A percentile compares a stretch with the other conserved stretches of the same genome.
Conservation (phyloP, 1,140 invertebrate species). For the Hyposmocoma kahamanoa region DNA sequence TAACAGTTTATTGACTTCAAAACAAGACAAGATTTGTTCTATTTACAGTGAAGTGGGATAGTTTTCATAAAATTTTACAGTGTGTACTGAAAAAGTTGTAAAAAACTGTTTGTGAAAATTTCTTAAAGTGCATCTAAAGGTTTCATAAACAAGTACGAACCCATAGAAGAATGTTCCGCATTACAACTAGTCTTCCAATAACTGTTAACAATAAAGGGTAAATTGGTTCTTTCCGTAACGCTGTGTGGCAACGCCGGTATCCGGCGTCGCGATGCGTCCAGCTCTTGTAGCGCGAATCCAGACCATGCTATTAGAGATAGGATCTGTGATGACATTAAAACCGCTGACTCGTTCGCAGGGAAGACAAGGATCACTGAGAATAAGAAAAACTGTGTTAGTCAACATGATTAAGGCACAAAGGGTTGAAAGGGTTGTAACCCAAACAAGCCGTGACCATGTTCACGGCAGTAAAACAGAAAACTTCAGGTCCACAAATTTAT, state of each 20-base stretch:
- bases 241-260: slow-evolving; percentile 39
- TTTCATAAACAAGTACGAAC: slow-evolving; percentile 30
- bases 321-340: slow-evolving; percentile 41
- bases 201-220: slow-evolving; percentile 38
- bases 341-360: slow-evolving; percentile 47
- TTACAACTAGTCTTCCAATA: slow-evolving; percentile 59
- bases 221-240: slow-evolving; percentile 27
- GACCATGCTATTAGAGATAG: slow-evolving; percentile 44
- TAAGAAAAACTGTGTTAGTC: slow-evolving; percentile 24
- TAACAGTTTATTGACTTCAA: no score
- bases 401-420: no score
- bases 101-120: no score
- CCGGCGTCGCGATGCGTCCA: slow-evolving; percentile 30
- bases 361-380: slow-evolving; percentile 56
- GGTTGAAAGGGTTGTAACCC: no score
- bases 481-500: no score
- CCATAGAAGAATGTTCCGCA: slow-evolving; percentile 48
- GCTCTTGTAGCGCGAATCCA: slow-evolving; percentile 51
- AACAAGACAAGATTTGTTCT: no score
- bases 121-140: neutral
- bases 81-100: no score
- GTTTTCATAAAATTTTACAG: no score
- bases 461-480: no score
- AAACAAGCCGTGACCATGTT: no score
- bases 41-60: no score